These are phyloP conservation scores for Oophaga sylvatica DNA, from an alignment of 2,797 vertebrate genomes.

Conservation along the genomic window DNA sequence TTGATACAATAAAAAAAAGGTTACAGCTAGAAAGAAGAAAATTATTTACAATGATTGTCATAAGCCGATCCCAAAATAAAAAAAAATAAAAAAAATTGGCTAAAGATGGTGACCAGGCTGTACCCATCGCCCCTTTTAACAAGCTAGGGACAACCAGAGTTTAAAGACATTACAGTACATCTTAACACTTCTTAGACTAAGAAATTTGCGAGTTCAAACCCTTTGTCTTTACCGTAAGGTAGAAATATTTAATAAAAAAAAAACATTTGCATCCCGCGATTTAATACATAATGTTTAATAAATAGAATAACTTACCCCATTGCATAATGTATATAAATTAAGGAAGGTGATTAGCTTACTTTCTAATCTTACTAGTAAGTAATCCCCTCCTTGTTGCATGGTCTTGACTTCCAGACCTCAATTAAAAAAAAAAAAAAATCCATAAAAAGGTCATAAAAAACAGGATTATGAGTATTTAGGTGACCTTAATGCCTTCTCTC, in stretches of 20 bases:
- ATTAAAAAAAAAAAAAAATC: background rate
- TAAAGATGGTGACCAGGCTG: conserved; percentile 66
- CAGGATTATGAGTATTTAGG: conserved; percentile 16
- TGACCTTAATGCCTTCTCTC: conserved; percentile 33
- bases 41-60: conserved; percentile 77
- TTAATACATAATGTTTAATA: conserved; percentile 29
- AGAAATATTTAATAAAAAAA: conserved; percentile 37
- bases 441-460: background rate
- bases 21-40: conserved; percentile 75
- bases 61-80: conserved; percentile 71
- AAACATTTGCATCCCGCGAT: conserved; percentile 20
- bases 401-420: background rate
- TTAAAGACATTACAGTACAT: conserved; percentile 81
- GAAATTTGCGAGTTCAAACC: conserved; percentile 61
- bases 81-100: conserved; percentile 70
- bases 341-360: background rate
- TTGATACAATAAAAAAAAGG: conserved; percentile 90
- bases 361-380: background rate
- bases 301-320: conserved; percentile 57
- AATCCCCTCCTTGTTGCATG: background rate
- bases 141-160: conserved; percentile 69
- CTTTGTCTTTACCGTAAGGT: conserved; percentile 67
- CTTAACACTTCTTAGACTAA: conserved; percentile 69
- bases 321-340: background rate
- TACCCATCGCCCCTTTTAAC: conserved; percentile 68